Evolutionary conservation across 2,797 vertebrate genomes (phyloP), one percentile per base, ranked within the genome.

Genomic region (Sebastes iracundus): DNA sequence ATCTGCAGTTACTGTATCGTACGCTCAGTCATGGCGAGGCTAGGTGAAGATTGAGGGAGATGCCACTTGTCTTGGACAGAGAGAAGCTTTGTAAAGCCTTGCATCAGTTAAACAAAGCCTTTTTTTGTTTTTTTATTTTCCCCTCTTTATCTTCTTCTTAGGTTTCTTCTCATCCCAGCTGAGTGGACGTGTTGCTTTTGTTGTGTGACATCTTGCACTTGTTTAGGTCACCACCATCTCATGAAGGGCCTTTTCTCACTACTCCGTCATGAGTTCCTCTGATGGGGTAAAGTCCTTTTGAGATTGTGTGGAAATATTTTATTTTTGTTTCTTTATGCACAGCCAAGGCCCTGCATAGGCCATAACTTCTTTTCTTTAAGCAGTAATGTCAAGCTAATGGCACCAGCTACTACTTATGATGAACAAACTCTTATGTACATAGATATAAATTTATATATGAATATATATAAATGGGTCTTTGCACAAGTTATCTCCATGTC

Each of bases 401-500:
- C 94, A 95, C 93, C 94, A 94, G 92, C 94, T 93, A 90, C 88
- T 86, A 91, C 90, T 91, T 87, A 81, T 74, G 85, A 90, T 85
- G 87, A 93, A 86, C 87, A 91, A 91, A 86, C 88, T 89, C 80
- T n/a, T 94, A 89, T 94, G 88, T 93, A 93, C 90, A 92, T 93
- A 94, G 84, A 90, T 92, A 93, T 87, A 92, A 89, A 93, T 95
- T 92, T 95, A 94, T 92, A 95, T 95, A 92, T 91, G 89, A 89
- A 90, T 90, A 92, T 93, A 91, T 93, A 95, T 95, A 88, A 93
- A 93, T 94, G 84, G 93, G 94, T 96, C 92, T 96, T 96, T 96
- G 95, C 96, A 96, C 95, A 96, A 83, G 92, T 94, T 87, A 88
- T 94, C 93, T 95, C 88, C 84, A 93, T 94, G 94, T 96, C 92